Base-by-base conservation (phyloP, 2,797 vertebrate species). In the Caiman crocodilus region DNA sequence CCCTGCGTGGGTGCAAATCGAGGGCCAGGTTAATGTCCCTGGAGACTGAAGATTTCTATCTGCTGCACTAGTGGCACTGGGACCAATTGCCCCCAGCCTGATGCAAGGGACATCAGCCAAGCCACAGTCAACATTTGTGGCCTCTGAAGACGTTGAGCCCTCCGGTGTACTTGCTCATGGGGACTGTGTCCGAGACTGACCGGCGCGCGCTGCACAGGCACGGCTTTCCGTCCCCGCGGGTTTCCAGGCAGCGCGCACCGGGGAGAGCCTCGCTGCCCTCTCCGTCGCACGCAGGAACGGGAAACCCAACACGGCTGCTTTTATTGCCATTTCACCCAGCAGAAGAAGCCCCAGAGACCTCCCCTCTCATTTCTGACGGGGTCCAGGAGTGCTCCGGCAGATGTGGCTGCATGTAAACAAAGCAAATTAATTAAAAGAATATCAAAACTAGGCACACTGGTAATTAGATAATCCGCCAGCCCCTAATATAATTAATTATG, bases 341-440 rank as follows among this genome's bases (percentile, higher is more conserved):
- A 8, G 67, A 75, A 59, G 74, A 74, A 16, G 64, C 74, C 65
- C 59, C 20, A 15, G 80, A 61, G 67, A 67, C 16, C 14, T 60
- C 59, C 35, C 26, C 16, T 55, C 60, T 79, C 35, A 73, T 74
- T 82, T 79, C 32, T 14, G 74, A 64, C 82, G 35, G 64, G 6
- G 67, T 65, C 80, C 90, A 30, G 15, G 82, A 65, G 84, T 61
- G 86, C 88, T 55, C 2, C 1, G 84, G 87, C 91, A 89, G 92
- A 93, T 91, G 85, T 50, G 67, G 83, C 92, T 26, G 86, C 4
- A 1, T 79, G 94, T 92, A 93, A 96, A 94, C 87, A 93, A 92
- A 42, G 76, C 57, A 35, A 76, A 94, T 97, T 95, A 97, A 97
- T 97, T 96, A 94, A 81, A 86, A 35, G 88, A 78, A 93, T 94